Base-by-base conservation (phyloP, 2,888 invertebrate genomes). In the Danaus chrysippus region DNA sequence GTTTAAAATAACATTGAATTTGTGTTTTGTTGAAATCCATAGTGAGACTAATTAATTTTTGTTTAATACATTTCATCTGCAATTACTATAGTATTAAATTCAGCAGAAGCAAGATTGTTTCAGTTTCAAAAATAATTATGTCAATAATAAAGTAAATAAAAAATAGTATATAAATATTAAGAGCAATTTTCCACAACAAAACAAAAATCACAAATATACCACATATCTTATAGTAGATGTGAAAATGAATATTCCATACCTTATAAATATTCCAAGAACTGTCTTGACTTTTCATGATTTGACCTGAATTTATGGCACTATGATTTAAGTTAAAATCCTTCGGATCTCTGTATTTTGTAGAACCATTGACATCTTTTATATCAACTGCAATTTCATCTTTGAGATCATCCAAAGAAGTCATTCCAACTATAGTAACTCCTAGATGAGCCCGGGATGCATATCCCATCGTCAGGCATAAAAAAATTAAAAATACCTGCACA, bases 351-450 rank as follows among this genome's bases (percentile, higher is more conserved):
- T 17, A 34, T 13, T 3, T 11, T 23, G 41, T 17, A 52, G n/a
- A 42, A 17, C 41, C 52, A 5, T n/a, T 54, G 49, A 10, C 59
- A 34, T 57, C 43, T 43, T 49, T 44, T 11, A 55, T 61, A 11
- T 41, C 42, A 17, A n/a, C 13, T 41, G 15, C 13, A 41, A 1
- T 44, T 15, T 12, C 13, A 10, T 43, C 42, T 23, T 52, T 56
- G 11, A 17, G 12, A 56, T 10, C 43, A 53, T 15, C 11, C 6
- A 42, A n/a, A 68, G 68, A 74, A 0, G 79, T 79, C 82, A 85
- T 83, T 2, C 83, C 83, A 5, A 85, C 84, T 6, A 85, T 73
- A 0, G 82, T 76, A 0, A 84, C 83, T n/a, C 80, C 81, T 42
- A 85, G 63, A 58, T 85, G 84, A 12, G 72, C 79, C 63, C 84